Percentiles rank a stretch among this genome's conserved stretches.
phyloP scores from a whole-genome alignment of 2,113 vertebrate species.

The Heloderma charlesbogerti region DNA sequence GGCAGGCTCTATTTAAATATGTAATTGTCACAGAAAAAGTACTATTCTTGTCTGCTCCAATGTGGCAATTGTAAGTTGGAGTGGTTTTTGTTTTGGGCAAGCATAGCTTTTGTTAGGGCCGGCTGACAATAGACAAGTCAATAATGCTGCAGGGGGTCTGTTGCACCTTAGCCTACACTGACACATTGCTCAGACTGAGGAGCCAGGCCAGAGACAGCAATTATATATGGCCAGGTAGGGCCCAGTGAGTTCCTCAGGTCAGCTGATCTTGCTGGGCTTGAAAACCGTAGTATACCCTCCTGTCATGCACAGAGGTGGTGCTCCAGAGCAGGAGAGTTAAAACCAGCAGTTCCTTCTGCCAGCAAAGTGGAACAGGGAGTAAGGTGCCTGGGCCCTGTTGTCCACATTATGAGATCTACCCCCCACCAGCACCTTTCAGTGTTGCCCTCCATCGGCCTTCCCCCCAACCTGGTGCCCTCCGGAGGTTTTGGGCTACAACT shows the following conservation, averaged over 20 bases:
- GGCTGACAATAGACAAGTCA: neutral
- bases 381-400: neutral
- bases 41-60: neutral
- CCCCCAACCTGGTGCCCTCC: too few relatives aligned
- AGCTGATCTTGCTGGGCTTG: neutral
- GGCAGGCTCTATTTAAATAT: neutral
- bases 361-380: neutral
- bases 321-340: neutral
- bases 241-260: neutral
- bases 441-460: too few relatives aligned
- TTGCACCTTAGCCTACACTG: neutral
- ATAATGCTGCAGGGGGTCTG: neutral
- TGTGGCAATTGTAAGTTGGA: neutral
- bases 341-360: neutral
- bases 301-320: neutral
- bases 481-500: too few relatives aligned
- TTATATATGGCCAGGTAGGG: neutral
- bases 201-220: neutral
- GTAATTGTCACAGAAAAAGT: neutral
- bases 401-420: neutral
- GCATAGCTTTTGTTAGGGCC: neutral
- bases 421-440: neutral
- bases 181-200: neutral
- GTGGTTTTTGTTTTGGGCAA: neutral
- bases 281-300: neutral